Conservation (phyloP, 2,888 invertebrate genomes). For the Rhagonycha fulva region DNA sequence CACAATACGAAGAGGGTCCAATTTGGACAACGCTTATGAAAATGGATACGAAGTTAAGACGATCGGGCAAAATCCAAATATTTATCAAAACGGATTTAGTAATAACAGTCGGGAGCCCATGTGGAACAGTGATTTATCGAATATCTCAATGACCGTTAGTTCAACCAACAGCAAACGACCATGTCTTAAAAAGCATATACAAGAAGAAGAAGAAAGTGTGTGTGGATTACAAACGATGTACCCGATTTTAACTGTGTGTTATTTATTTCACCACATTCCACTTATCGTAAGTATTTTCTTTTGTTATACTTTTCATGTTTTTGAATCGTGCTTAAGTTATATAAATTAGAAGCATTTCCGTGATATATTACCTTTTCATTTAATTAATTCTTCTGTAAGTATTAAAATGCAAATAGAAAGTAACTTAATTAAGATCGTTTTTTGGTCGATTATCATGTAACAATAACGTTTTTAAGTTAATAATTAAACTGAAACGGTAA, state of each 20-base stretch:
- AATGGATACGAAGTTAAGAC: conserved; percentile 32
- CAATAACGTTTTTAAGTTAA: background rate
- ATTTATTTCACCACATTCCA: conserved; percentile 63
- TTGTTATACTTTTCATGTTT: background rate
- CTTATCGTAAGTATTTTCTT: conserved; percentile 59
- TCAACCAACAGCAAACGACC: conserved; percentile 60
- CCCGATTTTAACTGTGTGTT: conserved; percentile 62
- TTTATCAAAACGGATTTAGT: conserved; percentile 30
- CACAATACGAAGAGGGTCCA: conserved; percentile 40
- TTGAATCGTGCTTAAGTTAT: background rate
- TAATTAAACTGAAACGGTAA: background rate
- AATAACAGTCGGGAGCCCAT: conserved; percentile 31
- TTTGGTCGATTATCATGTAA: background rate
- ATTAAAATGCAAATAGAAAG: background rate
- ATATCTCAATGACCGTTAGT: conserved; percentile 59
- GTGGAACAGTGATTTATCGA: conserved; percentile 56
- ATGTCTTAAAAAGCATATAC: conserved; percentile 52
- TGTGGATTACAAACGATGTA: conserved; percentile 55
- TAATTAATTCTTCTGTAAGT: background rate
- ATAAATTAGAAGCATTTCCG: background rate
- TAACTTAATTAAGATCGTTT: background rate
- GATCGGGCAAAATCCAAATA: conserved; percentile 20
- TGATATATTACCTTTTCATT: background rate
- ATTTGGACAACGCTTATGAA: conserved; percentile 20
- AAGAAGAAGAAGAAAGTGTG: conserved; percentile 45